phyloP scores from a whole-genome alignment of 2,888 invertebrate species.

The Meiosimyza decipiens region DNA sequence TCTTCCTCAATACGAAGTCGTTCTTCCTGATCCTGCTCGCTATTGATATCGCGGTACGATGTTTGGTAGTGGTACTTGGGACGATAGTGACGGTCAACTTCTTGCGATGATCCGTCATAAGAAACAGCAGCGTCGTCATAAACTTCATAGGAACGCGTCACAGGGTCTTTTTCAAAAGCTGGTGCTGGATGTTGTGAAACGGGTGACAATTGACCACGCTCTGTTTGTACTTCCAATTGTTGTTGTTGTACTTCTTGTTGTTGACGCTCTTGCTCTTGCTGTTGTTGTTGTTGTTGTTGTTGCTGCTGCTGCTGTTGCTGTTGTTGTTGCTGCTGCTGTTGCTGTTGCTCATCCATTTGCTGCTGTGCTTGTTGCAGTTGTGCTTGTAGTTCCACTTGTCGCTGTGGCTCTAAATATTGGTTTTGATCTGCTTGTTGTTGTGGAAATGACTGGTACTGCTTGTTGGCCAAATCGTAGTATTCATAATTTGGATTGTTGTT shows the following conservation, averaged over 20 bases:
- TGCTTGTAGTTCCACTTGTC: constrained; percentile 29
- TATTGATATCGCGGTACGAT: constrained; percentile 30
- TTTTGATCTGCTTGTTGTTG: constrained; percentile 34
- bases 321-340: not conserved
- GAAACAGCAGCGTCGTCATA: constrained; percentile 47
- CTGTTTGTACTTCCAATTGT: constrained; percentile 24
- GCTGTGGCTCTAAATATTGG: constrained; percentile 28
- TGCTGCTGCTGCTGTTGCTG: constrained; percentile 25
- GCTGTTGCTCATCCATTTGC: constrained; percentile 30
- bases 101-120: constrained; percentile 35
- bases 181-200: constrained; percentile 48
- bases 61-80: constrained; percentile 54
- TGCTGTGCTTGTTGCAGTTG: constrained; percentile 24
- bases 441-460: constrained; percentile 31
- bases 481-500: constrained; percentile 29
- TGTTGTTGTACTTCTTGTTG: constrained; percentile 21
- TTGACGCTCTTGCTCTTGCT: constrained; percentile 6
- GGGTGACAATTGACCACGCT: constrained; percentile 32
- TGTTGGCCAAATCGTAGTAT: constrained; percentile 16
- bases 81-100: constrained; percentile 44
- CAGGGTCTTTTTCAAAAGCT: constrained; percentile 59
- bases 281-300: constrained; percentile 1
- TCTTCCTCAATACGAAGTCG: constrained; percentile 43
- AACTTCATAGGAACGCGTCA: constrained; percentile 54
- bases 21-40: constrained; percentile 49